A percentile compares a stretch with the other conserved stretches of the same genome.
phyloP scores from a whole-genome alignment of 2,113 vertebrate genomes.

The Oostethus manadensis region DNA sequence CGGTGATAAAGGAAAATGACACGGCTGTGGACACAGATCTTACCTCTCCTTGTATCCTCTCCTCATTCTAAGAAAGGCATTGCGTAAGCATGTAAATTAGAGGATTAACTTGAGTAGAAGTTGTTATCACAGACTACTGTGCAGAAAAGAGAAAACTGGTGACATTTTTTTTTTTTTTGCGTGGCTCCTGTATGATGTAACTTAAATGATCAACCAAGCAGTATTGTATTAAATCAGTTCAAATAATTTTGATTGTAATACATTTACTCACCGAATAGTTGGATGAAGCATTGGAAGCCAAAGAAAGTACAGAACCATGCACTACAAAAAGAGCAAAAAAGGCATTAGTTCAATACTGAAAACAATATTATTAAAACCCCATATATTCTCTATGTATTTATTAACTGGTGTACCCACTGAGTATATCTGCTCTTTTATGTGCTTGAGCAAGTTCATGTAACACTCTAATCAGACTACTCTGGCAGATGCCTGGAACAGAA shows the following conservation, averaged over 20 bases:
- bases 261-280: slow-evolving; percentile 90
- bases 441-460: no score
- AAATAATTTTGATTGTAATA: not conserved
- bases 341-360: not conserved
- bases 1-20: not conserved
- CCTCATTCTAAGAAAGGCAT: slow-evolving; percentile 86
- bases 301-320: slow-evolving; percentile 91
- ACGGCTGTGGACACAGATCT: slow-evolving; percentile 37
- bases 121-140: slow-evolving; percentile 1
- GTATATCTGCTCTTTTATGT: no score
- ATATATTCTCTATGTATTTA: no score
- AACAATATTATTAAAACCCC: not conserved
- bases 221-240: not conserved
- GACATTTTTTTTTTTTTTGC: not conserved
- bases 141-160: not conserved
- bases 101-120: not conserved
- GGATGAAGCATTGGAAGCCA: slow-evolving; percentile 96
- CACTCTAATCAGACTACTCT: no score
- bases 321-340: slow-evolving; percentile 72
- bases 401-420: no score
- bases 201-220: not conserved
- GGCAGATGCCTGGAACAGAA: no score
- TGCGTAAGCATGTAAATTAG: slow-evolving; percentile 57
- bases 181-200: not conserved
- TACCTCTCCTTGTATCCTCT: slow-evolving; percentile 98